These are phyloP conservation scores for Drosophila nebulosa DNA, from an alignment of 1,140 invertebrate genomes.

Conservation along the genomic window DNA sequence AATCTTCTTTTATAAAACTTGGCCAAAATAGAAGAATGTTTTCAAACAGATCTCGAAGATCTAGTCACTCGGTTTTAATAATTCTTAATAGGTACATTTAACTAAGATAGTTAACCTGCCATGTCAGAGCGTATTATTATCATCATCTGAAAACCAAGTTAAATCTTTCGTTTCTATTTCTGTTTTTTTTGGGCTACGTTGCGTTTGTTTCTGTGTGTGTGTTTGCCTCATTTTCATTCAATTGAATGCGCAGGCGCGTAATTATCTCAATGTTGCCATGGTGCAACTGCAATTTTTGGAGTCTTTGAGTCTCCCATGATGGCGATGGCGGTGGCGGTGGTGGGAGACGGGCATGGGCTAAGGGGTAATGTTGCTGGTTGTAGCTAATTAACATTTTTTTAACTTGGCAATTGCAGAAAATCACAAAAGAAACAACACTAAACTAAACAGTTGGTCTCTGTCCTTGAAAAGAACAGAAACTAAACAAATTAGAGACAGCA, in stretches of 20 bases:
- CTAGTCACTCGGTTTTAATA: too few species aligned
- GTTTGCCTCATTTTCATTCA: conserved; percentile 13
- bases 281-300: conserved; percentile 29
- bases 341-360: not conserved
- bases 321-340: too few species aligned
- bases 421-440: conserved; percentile 36
- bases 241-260: conserved; percentile 44
- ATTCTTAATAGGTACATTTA: too few species aligned
- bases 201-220: conserved; percentile 15
- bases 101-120: too few species aligned
- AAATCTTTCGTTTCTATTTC: conserved; percentile 1
- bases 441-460: not conserved
- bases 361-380: too few species aligned
- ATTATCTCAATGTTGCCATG: conserved; percentile 39
- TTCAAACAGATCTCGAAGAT: too few species aligned
- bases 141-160: not conserved
- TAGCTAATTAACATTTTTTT: conserved; percentile 73
- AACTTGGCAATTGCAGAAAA: conserved; percentile 50
- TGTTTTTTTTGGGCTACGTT: not conserved
- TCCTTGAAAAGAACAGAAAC: not conserved
- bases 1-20: too few species aligned
- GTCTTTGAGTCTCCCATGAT: conserved; percentile 58
- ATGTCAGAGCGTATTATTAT: not conserved
- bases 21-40: too few species aligned
- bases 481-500: conserved; percentile 12